phyloP scores from a whole-genome alignment of 2,888 invertebrate species.

The Eledona agricola region DNA sequence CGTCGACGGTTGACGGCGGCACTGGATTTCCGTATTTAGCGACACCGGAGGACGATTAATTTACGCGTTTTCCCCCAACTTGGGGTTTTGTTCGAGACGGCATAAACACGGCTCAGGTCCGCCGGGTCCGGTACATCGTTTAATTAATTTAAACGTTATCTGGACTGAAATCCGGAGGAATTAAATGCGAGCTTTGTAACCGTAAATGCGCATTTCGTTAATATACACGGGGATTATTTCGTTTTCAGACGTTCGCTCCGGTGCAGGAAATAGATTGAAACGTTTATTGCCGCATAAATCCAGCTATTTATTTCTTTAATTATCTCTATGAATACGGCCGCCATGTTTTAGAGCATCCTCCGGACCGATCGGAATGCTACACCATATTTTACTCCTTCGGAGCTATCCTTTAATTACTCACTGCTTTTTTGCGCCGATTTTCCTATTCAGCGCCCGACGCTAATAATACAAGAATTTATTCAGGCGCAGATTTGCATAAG shows the following conservation, averaged over 20 bases:
- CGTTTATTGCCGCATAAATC: constrained; percentile 37
- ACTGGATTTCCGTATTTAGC: constrained; percentile 57
- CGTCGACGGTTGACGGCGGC: constrained; percentile 45
- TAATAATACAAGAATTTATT: constrained; percentile 26
- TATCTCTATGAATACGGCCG: constrained; percentile 35
- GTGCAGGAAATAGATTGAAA: constrained; percentile 36
- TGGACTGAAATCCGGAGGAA: constrained; percentile 47
- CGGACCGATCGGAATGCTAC: constrained; percentile 29
- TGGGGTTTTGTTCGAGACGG: constrained; percentile 2
- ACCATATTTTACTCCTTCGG: constrained; percentile 27
- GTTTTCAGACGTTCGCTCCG: constrained; percentile 24
- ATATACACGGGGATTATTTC: constrained; percentile 38
- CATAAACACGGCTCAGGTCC: constrained; percentile 16
- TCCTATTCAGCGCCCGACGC: constrained; percentile 16
- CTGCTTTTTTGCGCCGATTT: constrained; percentile 12
- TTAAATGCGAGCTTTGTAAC: constrained; percentile 49
- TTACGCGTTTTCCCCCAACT: constrained; percentile 14
- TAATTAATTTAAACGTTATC: constrained; percentile 56
- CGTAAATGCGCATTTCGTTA: constrained; percentile 44
- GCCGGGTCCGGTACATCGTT: constrained; percentile 38
- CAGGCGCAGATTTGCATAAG: constrained; percentile 14
- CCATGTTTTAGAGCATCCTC: constrained; percentile 31
- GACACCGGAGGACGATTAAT: constrained; percentile 31
- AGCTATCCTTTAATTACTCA: constrained; percentile 32
- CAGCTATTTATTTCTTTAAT: constrained; percentile 36